Evolutionary conservation across 2,888 invertebrate genomes (phyloP), one percentile per base, ranked within the genome.

Genomic region (Electrophaes corylata): DNA sequence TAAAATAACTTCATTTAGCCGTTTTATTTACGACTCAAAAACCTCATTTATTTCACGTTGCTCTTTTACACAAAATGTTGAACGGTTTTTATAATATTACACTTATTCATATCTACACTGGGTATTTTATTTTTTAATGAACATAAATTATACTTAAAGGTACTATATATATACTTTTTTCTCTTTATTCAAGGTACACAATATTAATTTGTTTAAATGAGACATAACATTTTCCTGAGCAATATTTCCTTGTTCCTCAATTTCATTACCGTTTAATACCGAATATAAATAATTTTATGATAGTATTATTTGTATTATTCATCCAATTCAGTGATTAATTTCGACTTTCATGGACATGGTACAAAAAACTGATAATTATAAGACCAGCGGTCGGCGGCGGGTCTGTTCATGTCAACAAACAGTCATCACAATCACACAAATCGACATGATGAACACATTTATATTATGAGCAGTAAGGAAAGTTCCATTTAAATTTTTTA

Each of bases 391-490:
- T 29, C 80, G 82, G 26, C 26, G 84, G 86, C 88, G 86, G 87
- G 88, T 87, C 86, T 84, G 86, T 74, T 68, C 65, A 67, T 70
- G 62, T 75, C 76, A 67, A 72, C 84, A 77, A 65, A 62, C 88
- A 84, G 65, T 62, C 85, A 57, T 82, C 83, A 72, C 86, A 79
- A 55, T 72, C 88, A 83, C 75, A 75, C 72, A 80, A 73, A 79
- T 81, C 78, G 79, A 75, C 78, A 82, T 79, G 81, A 81, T 81
- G 83, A 74, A 79, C 75, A 85, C 81, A 79, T 78, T 79, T 73
- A 49, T 49, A 49, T 76, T 57, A 64, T 67, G 86, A 90, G 87
- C 89, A 88, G 70, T 80, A 88, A 89, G 88, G 89, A 87, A 78
- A 82, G 78, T 69, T 59, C 57, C 40, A 66, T 62, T 66, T 65